These are phyloP conservation scores for Eptatretus atami DNA, from an alignment of 2,797 vertebrate genomes.

Conservation along the genomic window DNA sequence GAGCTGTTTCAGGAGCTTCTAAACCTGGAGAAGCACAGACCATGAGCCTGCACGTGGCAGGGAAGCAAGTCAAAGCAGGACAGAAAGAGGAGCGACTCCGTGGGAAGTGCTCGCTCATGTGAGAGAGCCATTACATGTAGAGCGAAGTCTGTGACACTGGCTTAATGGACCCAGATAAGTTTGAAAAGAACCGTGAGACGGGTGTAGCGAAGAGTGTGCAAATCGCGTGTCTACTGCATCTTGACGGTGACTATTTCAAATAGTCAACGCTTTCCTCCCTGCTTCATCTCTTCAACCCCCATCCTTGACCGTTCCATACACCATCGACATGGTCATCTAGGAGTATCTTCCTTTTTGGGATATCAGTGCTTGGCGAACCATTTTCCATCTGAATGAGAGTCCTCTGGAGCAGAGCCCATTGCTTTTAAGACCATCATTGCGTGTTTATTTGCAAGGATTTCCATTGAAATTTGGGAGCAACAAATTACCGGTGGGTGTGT, in stretches of 20 bases:
- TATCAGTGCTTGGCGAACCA: no score
- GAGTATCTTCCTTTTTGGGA: no score
- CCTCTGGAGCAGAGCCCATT: no score
- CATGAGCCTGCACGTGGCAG: constrained; percentile 68
- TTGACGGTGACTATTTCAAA: background rate
- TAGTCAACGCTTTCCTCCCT: background rate
- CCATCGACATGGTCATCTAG: no score
- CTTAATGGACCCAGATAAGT: no score
- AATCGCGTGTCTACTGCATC: background rate
- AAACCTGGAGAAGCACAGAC: constrained; percentile 72
- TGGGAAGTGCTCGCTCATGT: constrained; percentile 78
- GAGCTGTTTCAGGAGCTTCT: constrained; percentile 95
- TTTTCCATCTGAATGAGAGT: no score
- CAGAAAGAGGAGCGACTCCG: constrained; percentile 73
- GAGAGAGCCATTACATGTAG: constrained; percentile 11
- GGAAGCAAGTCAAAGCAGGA: constrained; percentile 47
- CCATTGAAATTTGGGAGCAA: no score
- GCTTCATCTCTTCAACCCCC: background rate
- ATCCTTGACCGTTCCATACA: background rate
- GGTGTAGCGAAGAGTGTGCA: no score
- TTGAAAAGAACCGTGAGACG: no score
- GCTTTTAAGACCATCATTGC: no score
- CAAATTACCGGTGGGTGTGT: no score
- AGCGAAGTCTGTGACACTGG: background rate
- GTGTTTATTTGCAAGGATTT: no score